These are phyloP conservation scores for Mus spretus DNA, from an alignment of 2,797 vertebrate genomes.

Conservation along the genomic window DNA sequence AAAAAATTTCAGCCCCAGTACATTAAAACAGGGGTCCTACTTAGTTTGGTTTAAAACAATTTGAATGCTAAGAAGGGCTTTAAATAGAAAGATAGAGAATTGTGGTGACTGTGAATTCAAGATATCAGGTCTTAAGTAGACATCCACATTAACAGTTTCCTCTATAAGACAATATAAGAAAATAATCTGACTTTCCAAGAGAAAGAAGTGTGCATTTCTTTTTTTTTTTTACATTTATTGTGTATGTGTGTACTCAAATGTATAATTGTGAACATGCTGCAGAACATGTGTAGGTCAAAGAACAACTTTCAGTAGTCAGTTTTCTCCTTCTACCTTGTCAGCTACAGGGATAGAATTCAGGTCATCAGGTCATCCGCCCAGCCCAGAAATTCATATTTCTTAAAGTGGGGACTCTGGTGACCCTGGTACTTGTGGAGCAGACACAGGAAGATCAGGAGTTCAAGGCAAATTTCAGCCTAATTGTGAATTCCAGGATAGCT, in stretches of 20 bases:
- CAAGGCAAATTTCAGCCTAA: not conserved
- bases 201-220: conserved; percentile 15
- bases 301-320: not conserved
- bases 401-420: not conserved
- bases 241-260: not conserved
- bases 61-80: not conserved
- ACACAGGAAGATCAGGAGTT: not conserved
- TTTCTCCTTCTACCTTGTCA: not conserved
- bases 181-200: conserved; percentile 54
- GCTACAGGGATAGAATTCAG: not conserved
- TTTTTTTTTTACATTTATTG: not conserved
- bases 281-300: not conserved
- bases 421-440: not conserved
- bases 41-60: conserved; percentile 38
- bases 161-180: not conserved
- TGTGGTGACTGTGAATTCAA: not conserved
- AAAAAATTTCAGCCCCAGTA: not conserved
- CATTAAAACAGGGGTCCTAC: conserved; percentile 18
- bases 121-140: not conserved
- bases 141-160: not conserved
- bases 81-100: not conserved
- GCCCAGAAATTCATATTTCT: conserved; percentile 39
- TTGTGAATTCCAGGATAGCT: not conserved
- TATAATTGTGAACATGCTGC: not conserved
- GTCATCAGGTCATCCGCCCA: not conserved